These are phyloP conservation scores for Hycleus cichorii DNA, from an alignment of 1,140 invertebrate species.

Conservation along the genomic window DNA sequence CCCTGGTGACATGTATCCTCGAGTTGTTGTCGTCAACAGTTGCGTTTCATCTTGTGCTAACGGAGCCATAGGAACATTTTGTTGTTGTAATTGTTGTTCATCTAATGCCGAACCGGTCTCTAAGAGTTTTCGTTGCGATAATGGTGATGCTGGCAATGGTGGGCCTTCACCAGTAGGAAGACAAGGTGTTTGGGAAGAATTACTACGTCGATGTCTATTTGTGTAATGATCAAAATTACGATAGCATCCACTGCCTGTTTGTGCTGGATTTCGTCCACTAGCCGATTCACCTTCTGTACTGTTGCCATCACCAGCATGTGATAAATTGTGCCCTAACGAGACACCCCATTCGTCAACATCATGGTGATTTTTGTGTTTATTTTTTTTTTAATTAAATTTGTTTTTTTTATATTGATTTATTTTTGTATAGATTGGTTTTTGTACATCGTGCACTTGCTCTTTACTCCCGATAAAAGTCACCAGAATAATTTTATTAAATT, in stretches of 20 bases:
- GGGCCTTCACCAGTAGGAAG: constrained; percentile 46
- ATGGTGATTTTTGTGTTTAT: too few relatives aligned
- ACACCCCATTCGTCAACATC: too few relatives aligned
- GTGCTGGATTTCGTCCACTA: constrained; percentile 54
- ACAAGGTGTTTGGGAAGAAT: constrained; percentile 50
- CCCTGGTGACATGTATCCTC: constrained; percentile 36
- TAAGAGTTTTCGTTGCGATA: constrained; percentile 42
- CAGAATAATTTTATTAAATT: too few relatives aligned
- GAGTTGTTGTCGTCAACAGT: constrained; percentile 31
- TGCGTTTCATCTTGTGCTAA: constrained; percentile 39
- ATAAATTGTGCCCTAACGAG: constrained; percentile 77
- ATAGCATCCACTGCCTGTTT: constrained; percentile 74
- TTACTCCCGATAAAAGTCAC: too few relatives aligned
- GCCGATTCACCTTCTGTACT: constrained; percentile 74
- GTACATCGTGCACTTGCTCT: too few relatives aligned
- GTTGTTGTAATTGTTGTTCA: constrained; percentile 24
- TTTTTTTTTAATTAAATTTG: too few relatives aligned
- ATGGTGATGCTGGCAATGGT: constrained; percentile 41
- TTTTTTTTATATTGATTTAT: too few relatives aligned
- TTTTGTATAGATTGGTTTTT: too few relatives aligned
- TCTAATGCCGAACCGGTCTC: constrained; percentile 26
- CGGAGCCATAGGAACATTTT: constrained; percentile 24
- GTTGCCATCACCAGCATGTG: constrained; percentile 71
- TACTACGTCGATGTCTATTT: constrained; percentile 53
- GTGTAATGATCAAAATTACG: constrained; percentile 74